Evolutionary conservation across 2,113 vertebrate species (phyloP), one percentile per base, ranked within the genome.

Genomic region (Argyrosomus japonicus): DNA sequence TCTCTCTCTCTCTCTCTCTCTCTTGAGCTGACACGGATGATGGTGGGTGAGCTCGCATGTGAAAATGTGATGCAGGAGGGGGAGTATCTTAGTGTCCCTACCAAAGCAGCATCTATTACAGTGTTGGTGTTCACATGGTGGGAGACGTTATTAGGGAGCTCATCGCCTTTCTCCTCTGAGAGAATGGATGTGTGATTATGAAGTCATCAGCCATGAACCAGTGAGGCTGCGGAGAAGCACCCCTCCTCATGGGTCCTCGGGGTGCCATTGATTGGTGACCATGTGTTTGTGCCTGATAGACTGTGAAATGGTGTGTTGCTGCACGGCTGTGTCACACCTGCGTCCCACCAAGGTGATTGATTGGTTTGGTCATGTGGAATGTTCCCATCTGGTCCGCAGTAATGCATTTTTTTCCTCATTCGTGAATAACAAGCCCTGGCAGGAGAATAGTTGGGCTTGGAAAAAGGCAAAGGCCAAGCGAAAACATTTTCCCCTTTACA

Each of bases 281-380:
- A 97, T 99, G 98, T 99, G 98, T 99, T 98, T 98, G 98, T 98
- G 97, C 96, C 98, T 97, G 97, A 99, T 99, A 99, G 98, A 99
- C 98, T 99, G 98, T 99, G 98, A 99, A 99, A 99, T 99, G 98
- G 98, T 98, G 98, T 98, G 97, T 98, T 97, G 97, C 97, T 96
- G 96, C 96, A 96, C 97, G 97, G 97, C 98, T 99, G 98, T 98
- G 97, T 95, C 96, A 97, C 98, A 99, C 98, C 98, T 99, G 98
- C 96, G 98, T 97, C 97, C 97, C 97, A 96, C 96, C 89, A 95
- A 96, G 96, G 97, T 99, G 98, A 99, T 99, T 97, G 98, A 99
- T 99, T 98, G 98, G 97, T 98, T 98, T 99, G 98, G 97, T 99
- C 98, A 99, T 99, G 98, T 99, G 98, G 98, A 99, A 99, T 99